phyloP scores from a whole-genome alignment of 2,113 vertebrate species.

The Barnardius zonarius region DNA sequence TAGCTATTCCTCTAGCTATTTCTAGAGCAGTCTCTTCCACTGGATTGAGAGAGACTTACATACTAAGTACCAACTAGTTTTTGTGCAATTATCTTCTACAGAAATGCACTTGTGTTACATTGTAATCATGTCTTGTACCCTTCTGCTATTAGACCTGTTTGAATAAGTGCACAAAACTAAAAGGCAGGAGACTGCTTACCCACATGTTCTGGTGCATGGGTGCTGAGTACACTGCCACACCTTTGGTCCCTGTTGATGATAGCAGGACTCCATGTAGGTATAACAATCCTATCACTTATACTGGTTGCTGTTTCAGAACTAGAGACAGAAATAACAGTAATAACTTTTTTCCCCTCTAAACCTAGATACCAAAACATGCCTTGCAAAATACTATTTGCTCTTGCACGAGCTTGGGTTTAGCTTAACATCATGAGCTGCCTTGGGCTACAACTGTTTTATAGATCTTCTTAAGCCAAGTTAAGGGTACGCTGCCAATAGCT shows the following conservation, averaged over 20 bases:
- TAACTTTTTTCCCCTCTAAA: background rate
- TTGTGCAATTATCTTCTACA: background rate
- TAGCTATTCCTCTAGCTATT: background rate
- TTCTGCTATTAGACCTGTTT: background rate
- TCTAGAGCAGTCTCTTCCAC: background rate
- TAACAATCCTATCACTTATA: background rate
- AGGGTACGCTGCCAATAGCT: background rate
- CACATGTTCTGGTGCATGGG: background rate
- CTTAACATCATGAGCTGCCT: slow-evolving; percentile 10
- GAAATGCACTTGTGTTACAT: background rate
- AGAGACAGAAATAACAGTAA: background rate
- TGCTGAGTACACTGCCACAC: background rate
- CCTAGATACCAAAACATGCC: background rate
- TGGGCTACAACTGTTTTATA: slow-evolving; percentile 16
- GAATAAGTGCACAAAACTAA: background rate
- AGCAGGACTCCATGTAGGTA: background rate
- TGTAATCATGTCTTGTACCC: background rate
- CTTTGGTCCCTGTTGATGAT: background rate
- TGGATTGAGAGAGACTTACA: background rate
- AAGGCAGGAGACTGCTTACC: background rate
- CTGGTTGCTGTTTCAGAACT: background rate
- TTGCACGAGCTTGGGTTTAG: background rate
- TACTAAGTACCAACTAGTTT: background rate
- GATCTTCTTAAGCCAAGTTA: background rate
- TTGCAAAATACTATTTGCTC: background rate